These are phyloP conservation scores for Helogale parvula DNA, from an alignment of 2,113 vertebrate genomes.

Conservation along the genomic window DNA sequence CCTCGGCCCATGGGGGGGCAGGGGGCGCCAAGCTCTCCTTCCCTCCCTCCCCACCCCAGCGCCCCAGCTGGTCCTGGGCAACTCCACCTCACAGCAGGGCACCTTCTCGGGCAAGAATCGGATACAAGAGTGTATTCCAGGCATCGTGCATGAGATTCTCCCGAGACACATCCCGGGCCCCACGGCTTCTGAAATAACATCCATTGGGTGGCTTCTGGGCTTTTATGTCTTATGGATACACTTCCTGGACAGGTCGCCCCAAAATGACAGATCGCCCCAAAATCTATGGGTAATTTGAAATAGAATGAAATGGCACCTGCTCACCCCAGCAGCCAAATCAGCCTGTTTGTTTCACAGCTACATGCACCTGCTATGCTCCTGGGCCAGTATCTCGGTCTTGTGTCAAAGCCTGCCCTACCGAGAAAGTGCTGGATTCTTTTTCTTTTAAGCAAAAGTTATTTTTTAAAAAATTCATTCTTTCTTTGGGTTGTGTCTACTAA, in stretches of 20 bases:
- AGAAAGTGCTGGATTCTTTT: background rate
- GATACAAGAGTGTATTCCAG: background rate
- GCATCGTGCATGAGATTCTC: fast-evolving
- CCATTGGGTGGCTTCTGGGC: background rate
- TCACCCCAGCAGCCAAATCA: background rate
- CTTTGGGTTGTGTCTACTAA: background rate
- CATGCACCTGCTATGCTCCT: fast-evolving
- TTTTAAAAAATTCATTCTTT: background rate
- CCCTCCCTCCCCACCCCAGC: background rate
- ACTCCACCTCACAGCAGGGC: background rate
- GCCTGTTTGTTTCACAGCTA: background rate
- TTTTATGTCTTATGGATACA: background rate
- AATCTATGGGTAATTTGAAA: fast-evolving
- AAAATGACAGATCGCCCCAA: background rate
- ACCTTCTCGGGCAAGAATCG: background rate
- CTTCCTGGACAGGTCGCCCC: background rate
- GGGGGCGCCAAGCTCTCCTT: fast-evolving
- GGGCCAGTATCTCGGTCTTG: background rate
- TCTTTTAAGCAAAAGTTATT: background rate
- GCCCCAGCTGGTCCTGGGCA: background rate
- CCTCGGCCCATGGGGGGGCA: fast-evolving
- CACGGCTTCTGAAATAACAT: background rate
- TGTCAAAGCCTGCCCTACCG: background rate
- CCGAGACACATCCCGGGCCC: background rate
- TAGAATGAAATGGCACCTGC: background rate